A percentile compares a stretch with the other conserved stretches of the same genome.
phyloP scores from a whole-genome alignment of 2,888 invertebrate species.

The Ormia ochracea region DNA sequence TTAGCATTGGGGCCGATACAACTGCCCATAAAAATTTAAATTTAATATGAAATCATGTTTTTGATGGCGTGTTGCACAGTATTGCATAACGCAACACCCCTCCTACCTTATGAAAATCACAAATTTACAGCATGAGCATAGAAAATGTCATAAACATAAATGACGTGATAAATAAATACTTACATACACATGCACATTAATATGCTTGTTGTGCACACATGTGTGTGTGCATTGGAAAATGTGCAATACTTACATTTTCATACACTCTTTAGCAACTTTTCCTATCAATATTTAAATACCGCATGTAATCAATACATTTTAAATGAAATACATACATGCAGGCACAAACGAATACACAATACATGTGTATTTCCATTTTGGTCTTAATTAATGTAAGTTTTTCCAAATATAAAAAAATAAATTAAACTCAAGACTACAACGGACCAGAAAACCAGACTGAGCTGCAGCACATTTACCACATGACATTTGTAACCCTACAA shows the following conservation, averaged over 20 bases:
- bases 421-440: background rate
- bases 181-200: no score
- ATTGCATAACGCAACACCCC: background rate
- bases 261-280: background rate
- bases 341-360: background rate
- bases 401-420: background rate
- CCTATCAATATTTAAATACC: background rate
- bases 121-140: conserved; percentile 11
- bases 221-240: background rate
- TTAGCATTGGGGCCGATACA: background rate
- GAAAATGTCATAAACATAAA: background rate
- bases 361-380: background rate
- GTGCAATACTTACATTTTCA: background rate
- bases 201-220: no score
- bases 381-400: conserved; percentile 34
- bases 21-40: background rate
- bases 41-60: conserved; percentile 6
- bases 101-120: background rate
- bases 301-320: no score
- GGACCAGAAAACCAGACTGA: background rate
- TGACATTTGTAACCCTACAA: conserved; percentile 56
- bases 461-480: conserved; percentile 36
- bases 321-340: background rate
- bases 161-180: background rate
- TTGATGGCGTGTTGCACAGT: background rate